These are phyloP conservation scores for Acrobasis repandana DNA, from an alignment of 2,888 invertebrate genomes.

Conservation along the genomic window DNA sequence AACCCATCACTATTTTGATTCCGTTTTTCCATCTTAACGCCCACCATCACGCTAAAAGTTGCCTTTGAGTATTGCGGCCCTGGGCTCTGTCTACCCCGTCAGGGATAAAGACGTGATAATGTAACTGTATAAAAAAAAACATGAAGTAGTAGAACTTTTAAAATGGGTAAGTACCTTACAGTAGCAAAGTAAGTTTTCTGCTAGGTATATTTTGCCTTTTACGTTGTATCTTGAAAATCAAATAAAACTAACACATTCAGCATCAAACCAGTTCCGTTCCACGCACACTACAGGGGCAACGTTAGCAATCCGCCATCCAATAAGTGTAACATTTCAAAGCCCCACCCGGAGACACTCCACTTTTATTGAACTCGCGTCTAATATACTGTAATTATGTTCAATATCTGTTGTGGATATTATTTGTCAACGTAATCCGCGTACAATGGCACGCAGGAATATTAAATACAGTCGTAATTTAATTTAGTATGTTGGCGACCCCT, in stretches of 20 bases:
- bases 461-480: slow-evolving; percentile 50
- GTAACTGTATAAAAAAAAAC: too few relatives aligned
- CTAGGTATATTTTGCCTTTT: too few relatives aligned
- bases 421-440: slow-evolving; percentile 32
- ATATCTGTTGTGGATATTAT: slow-evolving; percentile 32
- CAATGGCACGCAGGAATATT: slow-evolving; percentile 38
- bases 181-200: too few relatives aligned
- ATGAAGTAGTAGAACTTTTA: too few relatives aligned
- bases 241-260: slow-evolving; percentile 1
- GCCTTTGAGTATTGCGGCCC: too few relatives aligned
- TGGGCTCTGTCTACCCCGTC: too few relatives aligned
- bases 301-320: slow-evolving; percentile 1
- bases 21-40: too few relatives aligned
- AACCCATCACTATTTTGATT: too few relatives aligned
- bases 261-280: slow-evolving; percentile 4
- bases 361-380: slow-evolving; percentile 3
- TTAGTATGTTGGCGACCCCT: slow-evolving; percentile 36
- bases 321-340: slow-evolving; percentile 18
- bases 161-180: too few relatives aligned
- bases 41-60: too few relatives aligned
- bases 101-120: too few relatives aligned
- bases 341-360: slow-evolving; percentile 4
- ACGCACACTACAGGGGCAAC: slow-evolving; percentile 2
- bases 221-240: background rate
- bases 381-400: slow-evolving; percentile 12